Conservation (phyloP, 2,113 vertebrate genomes). For the Malurus alboscapulatus region DNA sequence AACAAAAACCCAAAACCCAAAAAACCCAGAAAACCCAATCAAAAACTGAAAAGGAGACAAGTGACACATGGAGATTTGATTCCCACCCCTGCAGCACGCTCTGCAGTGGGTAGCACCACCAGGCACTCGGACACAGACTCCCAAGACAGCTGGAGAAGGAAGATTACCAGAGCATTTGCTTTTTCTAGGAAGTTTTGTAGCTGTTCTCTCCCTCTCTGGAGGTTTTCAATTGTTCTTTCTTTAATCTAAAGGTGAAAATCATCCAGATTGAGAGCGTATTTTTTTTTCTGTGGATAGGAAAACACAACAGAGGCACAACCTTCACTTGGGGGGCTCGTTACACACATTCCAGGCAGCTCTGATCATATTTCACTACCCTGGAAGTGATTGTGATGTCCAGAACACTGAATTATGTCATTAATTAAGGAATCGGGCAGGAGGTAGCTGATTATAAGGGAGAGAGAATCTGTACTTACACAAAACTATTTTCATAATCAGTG, state of each 20-base stretch:
- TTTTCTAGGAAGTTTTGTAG: not conserved
- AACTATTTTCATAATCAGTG: slow-evolving; percentile 65
- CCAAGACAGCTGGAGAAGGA: not conserved
- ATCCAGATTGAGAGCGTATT: not conserved
- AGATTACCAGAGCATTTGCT: not conserved
- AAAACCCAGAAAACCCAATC: no score
- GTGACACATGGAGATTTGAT: not conserved
- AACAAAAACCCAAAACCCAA: no score
- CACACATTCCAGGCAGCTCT: slow-evolving; percentile 40
- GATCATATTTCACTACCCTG: slow-evolving; percentile 60
- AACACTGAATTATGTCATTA: slow-evolving; percentile 67
- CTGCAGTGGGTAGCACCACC: not conserved
- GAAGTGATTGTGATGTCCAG: slow-evolving; percentile 62
- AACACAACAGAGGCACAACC: not conserved
- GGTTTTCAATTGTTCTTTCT: not conserved
- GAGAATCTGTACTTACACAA: slow-evolving; percentile 57
- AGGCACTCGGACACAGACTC: not conserved
- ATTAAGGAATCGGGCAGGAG: slow-evolving; percentile 63
- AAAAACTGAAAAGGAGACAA: fast-evolving
- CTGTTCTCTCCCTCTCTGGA: not conserved
- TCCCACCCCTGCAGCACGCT: not conserved
- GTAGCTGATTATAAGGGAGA: slow-evolving; percentile 59
- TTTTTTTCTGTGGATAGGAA: not conserved
- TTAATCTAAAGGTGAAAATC: slow-evolving; percentile 2
- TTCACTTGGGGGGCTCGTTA: not conserved